A percentile compares a stretch with the other conserved stretches of the same genome.
phyloP scores from a whole-genome alignment of 92 coral and sea anemone species.

The Palythoa caribaeorum region DNA sequence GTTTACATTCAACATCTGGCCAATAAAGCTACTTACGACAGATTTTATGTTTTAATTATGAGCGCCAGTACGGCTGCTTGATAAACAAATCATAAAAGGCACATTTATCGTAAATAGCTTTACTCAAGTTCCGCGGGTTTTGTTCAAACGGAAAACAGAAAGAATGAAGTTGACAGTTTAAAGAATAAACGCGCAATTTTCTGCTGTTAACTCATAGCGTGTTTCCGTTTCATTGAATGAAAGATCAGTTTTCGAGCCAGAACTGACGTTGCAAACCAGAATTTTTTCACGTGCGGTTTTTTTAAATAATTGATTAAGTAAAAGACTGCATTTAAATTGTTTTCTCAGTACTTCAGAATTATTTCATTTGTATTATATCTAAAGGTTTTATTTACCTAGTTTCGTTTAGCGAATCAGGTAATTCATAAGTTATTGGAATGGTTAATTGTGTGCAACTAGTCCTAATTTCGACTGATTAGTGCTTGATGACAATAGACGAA shows the following conservation, averaged over 20 bases:
- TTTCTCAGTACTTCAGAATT: conserved; percentile 67
- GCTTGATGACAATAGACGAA: conserved; percentile 42
- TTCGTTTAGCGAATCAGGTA: conserved; percentile 38
- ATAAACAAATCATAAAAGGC: conserved; percentile 38
- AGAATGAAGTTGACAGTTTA: conserved; percentile 20
- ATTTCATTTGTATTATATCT: conserved; percentile 21
- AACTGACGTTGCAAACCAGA: conserved; percentile 28
- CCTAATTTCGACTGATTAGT: conserved; percentile 41
- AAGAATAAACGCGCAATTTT: conserved; percentile 40
- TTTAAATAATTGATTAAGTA: conserved; percentile 78
- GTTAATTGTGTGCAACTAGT: conserved; percentile 42
- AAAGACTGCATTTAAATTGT: conserved; percentile 75
- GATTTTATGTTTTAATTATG: conserved; percentile 74
- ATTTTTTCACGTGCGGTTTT: conserved; percentile 87
- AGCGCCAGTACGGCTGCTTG: conserved; percentile 42
- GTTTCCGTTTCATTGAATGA: conserved; percentile 35
- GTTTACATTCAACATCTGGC: conserved; percentile 88
- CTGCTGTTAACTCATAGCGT: background rate
- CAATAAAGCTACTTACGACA: conserved; percentile 81
- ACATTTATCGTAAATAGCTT: conserved; percentile 33
- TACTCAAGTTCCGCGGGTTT: conserved; percentile 25
- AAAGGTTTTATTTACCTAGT: conserved; percentile 25
- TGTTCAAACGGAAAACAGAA: conserved; percentile 34
- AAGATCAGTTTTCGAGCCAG: conserved; percentile 22
- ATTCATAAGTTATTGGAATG: conserved; percentile 24